These are phyloP conservation scores for Gymnorhina tibicen DNA, from an alignment of 2,113 vertebrate genomes.

Conservation along the genomic window DNA sequence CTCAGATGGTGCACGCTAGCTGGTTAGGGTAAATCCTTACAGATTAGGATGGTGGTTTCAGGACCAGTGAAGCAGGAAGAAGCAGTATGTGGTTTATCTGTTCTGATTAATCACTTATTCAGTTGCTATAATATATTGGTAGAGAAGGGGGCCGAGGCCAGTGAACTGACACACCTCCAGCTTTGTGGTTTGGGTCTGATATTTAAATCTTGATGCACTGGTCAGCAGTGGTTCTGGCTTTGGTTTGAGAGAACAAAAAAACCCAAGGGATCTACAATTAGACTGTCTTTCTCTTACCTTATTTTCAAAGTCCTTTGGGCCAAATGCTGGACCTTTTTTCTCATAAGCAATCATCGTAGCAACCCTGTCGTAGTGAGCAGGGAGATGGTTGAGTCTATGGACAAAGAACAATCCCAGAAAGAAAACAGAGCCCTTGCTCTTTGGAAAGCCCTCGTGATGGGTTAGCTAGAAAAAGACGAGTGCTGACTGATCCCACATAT, in stretches of 20 bases:
- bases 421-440: neutral
- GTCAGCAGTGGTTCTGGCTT: neutral
- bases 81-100: neutral
- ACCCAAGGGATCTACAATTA: neutral
- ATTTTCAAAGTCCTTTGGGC: neutral
- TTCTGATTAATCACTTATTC: neutral
- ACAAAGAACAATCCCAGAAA: neutral
- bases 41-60: constrained; percentile 19
- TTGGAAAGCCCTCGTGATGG: neutral
- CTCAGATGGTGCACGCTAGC: neutral
- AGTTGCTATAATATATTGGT: neutral
- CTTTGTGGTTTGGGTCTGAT: neutral
- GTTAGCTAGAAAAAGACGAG: neutral
- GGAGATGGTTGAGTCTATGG: neutral
- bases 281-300: neutral
- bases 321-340: neutral
- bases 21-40: neutral
- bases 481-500: neutral
- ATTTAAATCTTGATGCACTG: neutral
- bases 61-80: neutral
- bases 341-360: too few species aligned
- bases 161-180: neutral
- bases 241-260: neutral
- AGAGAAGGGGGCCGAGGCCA: neutral
- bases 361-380: neutral